phyloP scores from a whole-genome alignment of 2,888 invertebrate species.

The Rhimphoctona megacephalus region DNA sequence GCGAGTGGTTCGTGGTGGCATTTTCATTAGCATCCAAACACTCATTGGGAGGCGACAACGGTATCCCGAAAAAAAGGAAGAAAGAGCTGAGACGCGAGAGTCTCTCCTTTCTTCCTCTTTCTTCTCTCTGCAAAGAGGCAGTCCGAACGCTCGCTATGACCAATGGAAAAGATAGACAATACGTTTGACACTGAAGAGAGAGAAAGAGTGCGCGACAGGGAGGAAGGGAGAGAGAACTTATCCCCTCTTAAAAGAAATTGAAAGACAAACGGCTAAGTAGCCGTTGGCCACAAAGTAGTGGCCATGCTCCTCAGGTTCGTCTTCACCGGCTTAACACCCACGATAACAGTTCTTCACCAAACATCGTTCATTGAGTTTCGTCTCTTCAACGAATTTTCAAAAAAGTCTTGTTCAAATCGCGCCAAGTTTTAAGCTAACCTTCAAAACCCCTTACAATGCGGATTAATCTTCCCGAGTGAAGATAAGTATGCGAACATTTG shows the following conservation, averaged over 20 bases:
- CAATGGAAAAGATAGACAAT: slow-evolving; percentile 75
- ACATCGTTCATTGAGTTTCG: slow-evolving; percentile 74
- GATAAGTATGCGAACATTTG: slow-evolving; percentile 31
- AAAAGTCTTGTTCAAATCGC: not conserved
- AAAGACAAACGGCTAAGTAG: slow-evolving; percentile 56
- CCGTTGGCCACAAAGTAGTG: slow-evolving; percentile 37
- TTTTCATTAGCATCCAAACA: slow-evolving; percentile 73
- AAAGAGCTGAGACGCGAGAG: slow-evolving; percentile 63
- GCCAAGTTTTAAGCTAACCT: not conserved
- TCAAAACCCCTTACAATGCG: slow-evolving; percentile 1
- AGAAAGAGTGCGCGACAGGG: slow-evolving; percentile 59
- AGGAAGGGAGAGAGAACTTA: slow-evolving; percentile 38
- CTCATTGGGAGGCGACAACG: slow-evolving; percentile 68
- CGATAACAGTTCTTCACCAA: slow-evolving; percentile 81
- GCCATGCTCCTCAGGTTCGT: slow-evolving; percentile 73
- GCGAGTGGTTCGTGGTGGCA: slow-evolving; percentile 57
- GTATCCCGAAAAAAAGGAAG: slow-evolving; percentile 50
- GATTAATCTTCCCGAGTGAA: slow-evolving; percentile 36
- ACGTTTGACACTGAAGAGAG: not conserved
- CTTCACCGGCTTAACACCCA: slow-evolving; percentile 78
- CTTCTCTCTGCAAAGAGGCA: slow-evolving; percentile 46
- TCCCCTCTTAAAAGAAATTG: slow-evolving; percentile 75
- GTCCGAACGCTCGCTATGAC: slow-evolving; percentile 70
- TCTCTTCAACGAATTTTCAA: slow-evolving; percentile 35
- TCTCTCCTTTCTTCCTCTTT: slow-evolving; percentile 3